Evolutionary conservation across 2,888 invertebrate species (phyloP).

Genomic region (Megastigmus dorsalis): DNA sequence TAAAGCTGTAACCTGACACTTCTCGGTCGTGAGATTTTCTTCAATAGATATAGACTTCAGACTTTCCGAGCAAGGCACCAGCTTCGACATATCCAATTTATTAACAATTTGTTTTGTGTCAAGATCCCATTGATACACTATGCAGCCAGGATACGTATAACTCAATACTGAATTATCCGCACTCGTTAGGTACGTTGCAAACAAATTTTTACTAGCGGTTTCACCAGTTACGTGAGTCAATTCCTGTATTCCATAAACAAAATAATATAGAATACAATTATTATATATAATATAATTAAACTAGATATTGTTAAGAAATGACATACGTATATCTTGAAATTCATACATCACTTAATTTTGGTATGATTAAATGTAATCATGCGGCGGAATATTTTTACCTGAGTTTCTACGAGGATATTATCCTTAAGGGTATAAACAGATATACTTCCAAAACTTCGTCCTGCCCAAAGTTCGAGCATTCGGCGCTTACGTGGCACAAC

Average conservation of each 20-base stretch:
- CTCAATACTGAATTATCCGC: conserved; percentile 82
- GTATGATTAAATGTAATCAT: not conserved
- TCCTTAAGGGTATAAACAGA: conserved; percentile 85
- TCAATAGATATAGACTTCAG: conserved; percentile 93
- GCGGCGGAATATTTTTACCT: conserved; percentile 63
- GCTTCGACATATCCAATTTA: conserved; percentile 92
- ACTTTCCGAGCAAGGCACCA: conserved; percentile 94
- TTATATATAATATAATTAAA: too few relatives aligned
- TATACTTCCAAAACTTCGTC: conserved; percentile 87
- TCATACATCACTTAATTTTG: not conserved
- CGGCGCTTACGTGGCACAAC: conserved; percentile 67
- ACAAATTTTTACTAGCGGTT: conserved; percentile 78
- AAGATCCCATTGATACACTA: conserved; percentile 92
- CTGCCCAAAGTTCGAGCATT: conserved; percentile 89
- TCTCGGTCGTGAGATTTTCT: conserved; percentile 86
- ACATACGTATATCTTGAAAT: not conserved
- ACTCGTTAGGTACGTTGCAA: conserved; percentile 83
- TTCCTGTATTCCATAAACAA: conserved; percentile 72
- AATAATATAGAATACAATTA: not conserved
- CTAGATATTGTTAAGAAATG: too few relatives aligned
- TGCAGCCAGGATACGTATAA: conserved; percentile 90
- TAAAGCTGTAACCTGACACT: conserved; percentile 81
- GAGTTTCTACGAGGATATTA: conserved; percentile 72
- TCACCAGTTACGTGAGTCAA: conserved; percentile 80
- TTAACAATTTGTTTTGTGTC: conserved; percentile 81